Evolutionary conservation across 2,113 vertebrate genomes (phyloP).

Genomic region (Corythornis cristatus): DNA sequence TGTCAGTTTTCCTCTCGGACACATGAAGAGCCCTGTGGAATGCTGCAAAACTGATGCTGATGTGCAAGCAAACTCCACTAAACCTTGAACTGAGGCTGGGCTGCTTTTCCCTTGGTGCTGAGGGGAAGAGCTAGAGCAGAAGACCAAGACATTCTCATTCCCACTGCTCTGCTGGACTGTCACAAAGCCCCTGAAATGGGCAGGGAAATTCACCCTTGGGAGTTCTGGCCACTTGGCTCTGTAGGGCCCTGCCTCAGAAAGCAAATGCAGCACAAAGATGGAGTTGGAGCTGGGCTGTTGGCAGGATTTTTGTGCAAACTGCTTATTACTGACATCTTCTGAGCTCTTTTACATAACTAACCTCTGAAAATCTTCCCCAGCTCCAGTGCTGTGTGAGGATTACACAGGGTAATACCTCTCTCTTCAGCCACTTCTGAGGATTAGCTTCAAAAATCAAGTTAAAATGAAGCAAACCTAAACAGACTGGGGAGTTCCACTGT

Average conservation of each 20-base stretch:
- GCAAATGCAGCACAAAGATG: not conserved
- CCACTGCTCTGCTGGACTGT: not conserved
- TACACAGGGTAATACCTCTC: not conserved
- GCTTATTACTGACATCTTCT: not conserved
- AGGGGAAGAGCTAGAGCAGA: not conserved
- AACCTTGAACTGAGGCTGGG: not conserved
- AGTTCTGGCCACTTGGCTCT: not conserved
- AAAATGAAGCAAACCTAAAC: constrained; percentile 31
- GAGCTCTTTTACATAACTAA: not conserved
- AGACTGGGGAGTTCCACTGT: not conserved
- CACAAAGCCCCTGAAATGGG: not conserved
- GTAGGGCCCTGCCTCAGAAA: not conserved
- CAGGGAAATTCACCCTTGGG: not conserved
- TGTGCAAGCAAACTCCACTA: not conserved
- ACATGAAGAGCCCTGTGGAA: not conserved
- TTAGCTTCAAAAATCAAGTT: constrained; percentile 35
- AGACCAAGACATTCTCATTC: not conserved
- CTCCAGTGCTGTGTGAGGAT: not conserved
- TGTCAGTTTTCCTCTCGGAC: not conserved
- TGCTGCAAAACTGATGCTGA: not conserved
- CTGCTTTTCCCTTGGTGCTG: not conserved
- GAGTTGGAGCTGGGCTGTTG: not conserved
- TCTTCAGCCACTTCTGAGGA: constrained; percentile 18
- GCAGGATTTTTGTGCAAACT: not conserved
- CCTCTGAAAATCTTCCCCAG: not conserved